phyloP scores from a whole-genome alignment of 2,113 vertebrate genomes.

The Eudyptes chrysolophus region DNA sequence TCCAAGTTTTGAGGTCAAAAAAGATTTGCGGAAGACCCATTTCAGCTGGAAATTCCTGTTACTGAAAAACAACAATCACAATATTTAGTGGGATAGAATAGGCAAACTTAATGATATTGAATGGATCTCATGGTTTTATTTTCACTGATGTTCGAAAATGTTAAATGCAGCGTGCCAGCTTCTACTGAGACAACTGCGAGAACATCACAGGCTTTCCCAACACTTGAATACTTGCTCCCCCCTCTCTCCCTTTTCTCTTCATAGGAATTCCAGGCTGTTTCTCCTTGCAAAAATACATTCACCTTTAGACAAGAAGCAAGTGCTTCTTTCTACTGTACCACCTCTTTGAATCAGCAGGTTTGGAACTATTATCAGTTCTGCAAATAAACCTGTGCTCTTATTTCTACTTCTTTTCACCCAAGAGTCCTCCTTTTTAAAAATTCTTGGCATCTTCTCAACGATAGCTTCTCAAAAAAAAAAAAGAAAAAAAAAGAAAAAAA shows the following conservation, averaged over 20 bases:
- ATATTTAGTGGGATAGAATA: neutral
- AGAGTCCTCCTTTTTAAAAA: neutral
- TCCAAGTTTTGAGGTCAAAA: neutral
- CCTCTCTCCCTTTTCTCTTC: neutral
- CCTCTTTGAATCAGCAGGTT: neutral
- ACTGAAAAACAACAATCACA: neutral
- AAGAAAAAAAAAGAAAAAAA: neutral
- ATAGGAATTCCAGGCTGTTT: neutral
- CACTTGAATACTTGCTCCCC: neutral
- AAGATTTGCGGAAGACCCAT: neutral
- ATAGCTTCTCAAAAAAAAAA: neutral
- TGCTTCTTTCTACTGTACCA: neutral
- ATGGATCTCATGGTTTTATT: neutral
- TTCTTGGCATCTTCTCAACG: neutral
- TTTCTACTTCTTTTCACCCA: neutral
- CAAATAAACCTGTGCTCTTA: neutral
- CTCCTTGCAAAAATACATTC: neutral
- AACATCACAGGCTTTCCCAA: neutral
- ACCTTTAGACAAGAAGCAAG: neutral
- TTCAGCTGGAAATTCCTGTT: neutral
- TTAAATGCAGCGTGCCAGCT: neutral
- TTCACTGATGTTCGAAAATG: accelerated
- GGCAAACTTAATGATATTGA: neutral
- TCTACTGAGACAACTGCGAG: neutral
- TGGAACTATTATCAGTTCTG: neutral